Evolutionary conservation across 1,140 invertebrate species (phyloP), one percentile per base, ranked within the genome.

Genomic region (Chrysopa pallens): DNA sequence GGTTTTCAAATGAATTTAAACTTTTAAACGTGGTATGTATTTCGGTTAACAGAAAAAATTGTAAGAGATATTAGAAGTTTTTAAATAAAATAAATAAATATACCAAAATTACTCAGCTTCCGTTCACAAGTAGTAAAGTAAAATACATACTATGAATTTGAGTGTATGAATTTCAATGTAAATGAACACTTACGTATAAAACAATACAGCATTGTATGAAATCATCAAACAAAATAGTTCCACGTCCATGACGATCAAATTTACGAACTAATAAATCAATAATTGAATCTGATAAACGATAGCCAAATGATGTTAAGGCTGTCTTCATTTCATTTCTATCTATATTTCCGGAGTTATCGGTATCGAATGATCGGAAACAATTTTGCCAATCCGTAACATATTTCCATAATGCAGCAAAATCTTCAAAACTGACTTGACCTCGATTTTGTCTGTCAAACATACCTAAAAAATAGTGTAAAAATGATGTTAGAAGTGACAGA

Each of bases 371-470:
- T 42, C 85, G 73, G 64, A 98, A 98, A 58, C 90, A 95, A 49
- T 81, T 82, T 60, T 95, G 89, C 92, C 94, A 98, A 56, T 97
- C 89, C n/a, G 84, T 90, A 0, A 97, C 86, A 64, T 98, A 98
- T 59, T 96, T 94, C 94, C 93, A 98, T 1, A 98, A 62, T 6
- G 86, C 79, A 35, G 82, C 78, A 67, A 98, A 98, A 61, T 97
- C 93, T 52, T 93, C 79, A 67, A 97, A 98, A 51, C 76, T 87
- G 39, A 98, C 91, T 1, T 84, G 83, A 14, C 91, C 92, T 55
- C 74, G 74, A 51, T 81, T 80, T 52, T 90, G 80, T 50, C 78
- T 78, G 61, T 98, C 94, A 74, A 98, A 98, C 93, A 98, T 97
- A 55, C 91, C 91, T 91, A 62, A 67, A 54, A 56, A 51, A 67